These are phyloP conservation scores for Passer domesticus DNA, from an alignment of 2,113 vertebrate species.

Conservation along the genomic window DNA sequence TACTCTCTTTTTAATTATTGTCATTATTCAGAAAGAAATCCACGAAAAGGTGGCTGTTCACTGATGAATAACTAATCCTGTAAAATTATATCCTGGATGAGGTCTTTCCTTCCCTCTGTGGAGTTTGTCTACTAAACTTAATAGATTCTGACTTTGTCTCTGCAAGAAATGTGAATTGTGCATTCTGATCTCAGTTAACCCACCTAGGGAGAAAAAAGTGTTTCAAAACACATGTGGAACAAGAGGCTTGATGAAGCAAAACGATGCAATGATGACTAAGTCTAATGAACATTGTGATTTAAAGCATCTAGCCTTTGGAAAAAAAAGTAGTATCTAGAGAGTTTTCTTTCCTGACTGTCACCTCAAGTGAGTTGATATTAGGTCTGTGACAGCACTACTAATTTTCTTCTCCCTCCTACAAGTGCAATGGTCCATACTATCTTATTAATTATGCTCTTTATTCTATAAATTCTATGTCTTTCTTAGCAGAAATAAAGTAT, in stretches of 20 bases:
- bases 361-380: not conserved
- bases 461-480: not conserved
- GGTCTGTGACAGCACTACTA: not conserved
- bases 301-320: not conserved
- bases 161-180: not conserved
- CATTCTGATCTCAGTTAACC: constrained; percentile 13
- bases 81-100: constrained; percentile 1
- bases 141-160: not conserved
- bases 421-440: not conserved
- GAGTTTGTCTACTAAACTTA: constrained; percentile 14
- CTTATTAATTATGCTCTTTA: not conserved
- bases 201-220: not conserved
- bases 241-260: constrained; percentile 10
- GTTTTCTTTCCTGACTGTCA: not conserved
- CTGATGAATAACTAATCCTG: not conserved
- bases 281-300: constrained; percentile 11
- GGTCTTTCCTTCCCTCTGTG: not conserved
- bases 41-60: not conserved
- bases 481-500: not conserved
- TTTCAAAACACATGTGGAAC: not conserved
- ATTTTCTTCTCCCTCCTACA: not conserved
- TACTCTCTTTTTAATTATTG: not conserved
- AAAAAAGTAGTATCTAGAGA: not conserved
- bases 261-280: not conserved
- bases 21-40: not conserved